phyloP scores from a whole-genome alignment of 2,113 vertebrate species.

The Indri indri region DNA sequence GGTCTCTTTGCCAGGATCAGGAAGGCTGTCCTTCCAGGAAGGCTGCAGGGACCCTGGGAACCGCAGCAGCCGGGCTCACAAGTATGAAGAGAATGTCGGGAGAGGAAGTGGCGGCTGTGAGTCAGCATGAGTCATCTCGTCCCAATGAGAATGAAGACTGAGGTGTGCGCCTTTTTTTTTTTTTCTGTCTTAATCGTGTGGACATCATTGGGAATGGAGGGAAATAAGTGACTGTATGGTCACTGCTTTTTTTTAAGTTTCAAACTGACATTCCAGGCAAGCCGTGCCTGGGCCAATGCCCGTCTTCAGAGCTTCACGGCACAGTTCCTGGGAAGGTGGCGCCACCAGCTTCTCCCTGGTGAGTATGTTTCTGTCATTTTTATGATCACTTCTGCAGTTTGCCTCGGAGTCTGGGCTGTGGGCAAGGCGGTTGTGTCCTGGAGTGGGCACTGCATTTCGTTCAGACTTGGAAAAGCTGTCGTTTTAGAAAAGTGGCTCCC shows the following conservation, averaged over 20 bases:
- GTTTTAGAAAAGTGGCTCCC: neutral
- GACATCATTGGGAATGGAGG: conserved; percentile 74
- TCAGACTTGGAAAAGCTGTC: neutral
- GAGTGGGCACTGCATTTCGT: neutral
- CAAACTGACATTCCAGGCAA: conserved; percentile 30
- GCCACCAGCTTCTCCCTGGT: conserved; percentile 52
- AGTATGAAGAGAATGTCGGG: conserved; percentile 85
- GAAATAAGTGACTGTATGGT: conserved; percentile 61
- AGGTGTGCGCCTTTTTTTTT: conserved; percentile 62
- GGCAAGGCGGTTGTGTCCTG: neutral
- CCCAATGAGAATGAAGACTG: conserved; percentile 75
- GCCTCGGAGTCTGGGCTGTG: neutral
- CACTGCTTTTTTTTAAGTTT: conserved; percentile 27
- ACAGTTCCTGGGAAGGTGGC: conserved; percentile 9
- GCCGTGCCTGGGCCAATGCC: neutral
- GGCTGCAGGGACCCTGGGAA: conserved; percentile 85
- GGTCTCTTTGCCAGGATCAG: conserved; percentile 46
- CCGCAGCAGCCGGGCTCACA: conserved; percentile 83
- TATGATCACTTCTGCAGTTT: neutral
- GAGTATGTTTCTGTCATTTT: conserved; percentile 67
- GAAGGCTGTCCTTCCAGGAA: conserved; percentile 78
- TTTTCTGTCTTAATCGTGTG: conserved; percentile 71
- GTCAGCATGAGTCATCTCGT: conserved; percentile 84
- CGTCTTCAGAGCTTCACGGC: neutral
- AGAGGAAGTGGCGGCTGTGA: conserved; percentile 86